Percentiles rank a stretch among this genome's conserved stretches.
These are phyloP conservation scores for Ormyrus nitidulus DNA, from an alignment of 2,888 invertebrate genomes.

Conservation along the genomic window DNA sequence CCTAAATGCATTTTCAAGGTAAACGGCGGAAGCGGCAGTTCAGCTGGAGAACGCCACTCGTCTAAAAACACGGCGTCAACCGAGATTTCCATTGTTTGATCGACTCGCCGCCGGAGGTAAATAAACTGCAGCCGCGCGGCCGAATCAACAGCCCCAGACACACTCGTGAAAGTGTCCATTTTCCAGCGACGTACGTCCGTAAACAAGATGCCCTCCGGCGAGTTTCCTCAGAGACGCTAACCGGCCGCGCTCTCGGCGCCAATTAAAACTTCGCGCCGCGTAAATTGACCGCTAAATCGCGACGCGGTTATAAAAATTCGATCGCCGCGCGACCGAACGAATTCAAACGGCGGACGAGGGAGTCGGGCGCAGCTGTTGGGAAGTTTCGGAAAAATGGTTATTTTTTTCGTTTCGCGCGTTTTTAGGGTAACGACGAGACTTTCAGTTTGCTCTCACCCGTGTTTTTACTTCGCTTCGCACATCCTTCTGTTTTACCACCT, in stretches of 20 bases:
- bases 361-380: too few species aligned
- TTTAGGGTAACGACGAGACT: conserved; percentile 15
- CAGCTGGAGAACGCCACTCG: too few species aligned
- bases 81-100: conserved; percentile 24
- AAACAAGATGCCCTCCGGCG: conserved; percentile 32
- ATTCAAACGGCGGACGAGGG: too few species aligned
- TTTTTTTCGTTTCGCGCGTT: background rate
- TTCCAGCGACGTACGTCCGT: background rate
- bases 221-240: conserved; percentile 31
- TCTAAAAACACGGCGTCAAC: too few species aligned
- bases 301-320: background rate
- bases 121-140: background rate
- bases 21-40: too few species aligned
- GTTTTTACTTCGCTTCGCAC: conserved; percentile 36
- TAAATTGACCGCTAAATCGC: conserved; percentile 36
- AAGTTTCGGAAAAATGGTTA: too few species aligned
- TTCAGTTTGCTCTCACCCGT: conserved; percentile 27
- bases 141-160: background rate
- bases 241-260: conserved; percentile 39
- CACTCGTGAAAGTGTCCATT: conserved; percentile 9
- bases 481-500: conserved; percentile 30
- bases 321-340: background rate
- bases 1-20: too few species aligned
- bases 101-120: background rate
- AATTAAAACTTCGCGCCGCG: conserved; percentile 39